These are phyloP conservation scores for Mycetomoellerius zeteki DNA, from an alignment of 1,140 invertebrate species.

Conservation along the genomic window DNA sequence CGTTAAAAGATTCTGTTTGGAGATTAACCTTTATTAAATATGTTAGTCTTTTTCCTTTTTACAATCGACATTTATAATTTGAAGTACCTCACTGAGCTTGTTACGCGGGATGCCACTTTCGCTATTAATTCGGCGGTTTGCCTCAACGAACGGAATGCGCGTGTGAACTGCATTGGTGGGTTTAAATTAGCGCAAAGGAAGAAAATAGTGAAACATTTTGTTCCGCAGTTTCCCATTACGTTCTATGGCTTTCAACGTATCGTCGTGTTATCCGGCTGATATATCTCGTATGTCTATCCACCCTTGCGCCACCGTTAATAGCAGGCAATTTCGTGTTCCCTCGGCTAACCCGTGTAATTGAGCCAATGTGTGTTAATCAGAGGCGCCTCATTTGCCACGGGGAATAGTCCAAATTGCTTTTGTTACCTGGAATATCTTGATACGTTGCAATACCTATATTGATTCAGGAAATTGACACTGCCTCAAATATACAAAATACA, in stretches of 20 bases:
- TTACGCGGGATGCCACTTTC: slow-evolving; percentile 3
- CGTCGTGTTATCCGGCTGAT: slow-evolving; percentile 71
- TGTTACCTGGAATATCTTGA: slow-evolving; percentile 73
- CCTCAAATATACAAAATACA: slow-evolving; percentile 44
- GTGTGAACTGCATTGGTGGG: slow-evolving; percentile 12
- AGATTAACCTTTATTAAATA: slow-evolving; percentile 17
- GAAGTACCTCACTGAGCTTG: not conserved
- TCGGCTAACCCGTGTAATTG: slow-evolving; percentile 77
- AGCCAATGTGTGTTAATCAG: slow-evolving; percentile 80
- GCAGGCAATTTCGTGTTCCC: slow-evolving; percentile 78
- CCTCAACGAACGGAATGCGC: slow-evolving; percentile 21
- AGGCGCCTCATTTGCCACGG: slow-evolving; percentile 76
- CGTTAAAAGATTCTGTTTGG: not conserved
- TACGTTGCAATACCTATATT: slow-evolving; percentile 47
- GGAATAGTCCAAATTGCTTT: slow-evolving; percentile 78
- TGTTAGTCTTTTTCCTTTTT: not conserved
- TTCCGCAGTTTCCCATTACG: slow-evolving; percentile 43
- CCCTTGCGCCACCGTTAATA: slow-evolving; percentile 75
- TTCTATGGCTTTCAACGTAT: slow-evolving; percentile 64
- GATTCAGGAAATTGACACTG: slow-evolving; percentile 65
- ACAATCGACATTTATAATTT: slow-evolving; percentile 12
- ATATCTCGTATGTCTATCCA: slow-evolving; percentile 72
- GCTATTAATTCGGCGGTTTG: slow-evolving; percentile 36
- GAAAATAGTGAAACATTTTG: slow-evolving; percentile 60
- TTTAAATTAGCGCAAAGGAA: slow-evolving; percentile 46